phyloP scores from a whole-genome alignment of 1,140 invertebrate species.

The Drosophila rufa region DNA sequence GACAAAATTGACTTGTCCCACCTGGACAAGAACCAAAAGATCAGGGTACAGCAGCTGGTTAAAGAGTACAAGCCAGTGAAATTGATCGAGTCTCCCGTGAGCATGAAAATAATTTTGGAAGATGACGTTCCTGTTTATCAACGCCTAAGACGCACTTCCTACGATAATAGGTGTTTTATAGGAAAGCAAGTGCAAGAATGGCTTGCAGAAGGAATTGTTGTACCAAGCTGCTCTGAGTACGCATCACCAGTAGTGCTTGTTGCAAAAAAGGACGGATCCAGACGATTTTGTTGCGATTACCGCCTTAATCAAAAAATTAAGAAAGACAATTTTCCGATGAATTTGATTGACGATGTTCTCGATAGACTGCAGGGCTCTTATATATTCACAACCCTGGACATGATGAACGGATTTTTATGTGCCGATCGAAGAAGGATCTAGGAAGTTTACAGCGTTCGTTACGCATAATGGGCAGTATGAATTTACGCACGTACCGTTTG shows the following conservation, averaged over 20 bases:
- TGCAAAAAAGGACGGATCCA: neutral
- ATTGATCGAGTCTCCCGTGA: neutral
- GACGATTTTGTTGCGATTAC: neutral
- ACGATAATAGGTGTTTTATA: neutral
- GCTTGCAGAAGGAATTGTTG: constrained; percentile 2
- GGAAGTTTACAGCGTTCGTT: constrained; percentile 12
- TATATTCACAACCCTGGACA: neutral
- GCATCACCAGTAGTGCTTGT: no score
- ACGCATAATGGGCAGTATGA: constrained; percentile 8
- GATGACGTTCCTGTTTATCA: neutral
- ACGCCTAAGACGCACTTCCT: neutral
- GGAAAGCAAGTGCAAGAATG: neutral
- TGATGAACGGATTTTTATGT: constrained; percentile 4
- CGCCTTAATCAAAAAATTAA: no score
- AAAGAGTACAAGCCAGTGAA: neutral
- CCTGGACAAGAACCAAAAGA: neutral
- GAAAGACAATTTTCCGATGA: neutral
- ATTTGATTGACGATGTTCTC: neutral
- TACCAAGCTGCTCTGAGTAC: neutral
- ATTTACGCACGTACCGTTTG: constrained; percentile 10
- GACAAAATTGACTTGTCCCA: neutral
- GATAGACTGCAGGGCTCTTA: neutral
- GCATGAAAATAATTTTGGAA: neutral
- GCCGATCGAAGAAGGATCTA: neutral
- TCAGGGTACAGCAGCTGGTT: neutral